Percentiles rank a stretch among this genome's conserved stretches.
Conservation (phyloP, 2,888 invertebrate genomes). For the Eupsilia transversa region DNA sequence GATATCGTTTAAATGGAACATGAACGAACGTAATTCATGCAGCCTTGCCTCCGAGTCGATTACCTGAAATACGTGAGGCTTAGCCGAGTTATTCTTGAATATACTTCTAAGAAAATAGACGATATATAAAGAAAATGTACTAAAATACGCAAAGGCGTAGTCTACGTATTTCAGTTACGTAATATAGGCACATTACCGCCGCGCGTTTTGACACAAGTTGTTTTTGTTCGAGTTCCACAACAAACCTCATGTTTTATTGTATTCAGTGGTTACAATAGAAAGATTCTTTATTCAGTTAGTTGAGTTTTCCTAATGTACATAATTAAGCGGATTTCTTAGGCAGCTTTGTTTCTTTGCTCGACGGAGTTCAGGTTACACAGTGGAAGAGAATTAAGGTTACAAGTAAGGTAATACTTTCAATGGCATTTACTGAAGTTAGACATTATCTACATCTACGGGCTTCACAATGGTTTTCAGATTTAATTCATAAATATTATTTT, state of each 20-base stretch:
- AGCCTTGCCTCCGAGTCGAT: slow-evolving; percentile 47
- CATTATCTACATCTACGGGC: neutral
- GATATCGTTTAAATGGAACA: slow-evolving; percentile 63
- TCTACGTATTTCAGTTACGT: slow-evolving; percentile 31
- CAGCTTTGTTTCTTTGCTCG: slow-evolving; percentile 53
- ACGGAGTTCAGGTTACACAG: slow-evolving; percentile 34
- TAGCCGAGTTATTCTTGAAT: slow-evolving; percentile 7
- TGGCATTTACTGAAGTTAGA: neutral
- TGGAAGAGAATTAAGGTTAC: slow-evolving; percentile 30
- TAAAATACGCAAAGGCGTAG: slow-evolving; percentile 18
- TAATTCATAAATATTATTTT: neutral
- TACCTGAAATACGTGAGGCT: slow-evolving; percentile 48
- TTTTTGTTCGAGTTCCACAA: slow-evolving; percentile 51
- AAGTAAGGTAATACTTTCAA: slow-evolving; percentile 21
- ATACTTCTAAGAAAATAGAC: slow-evolving; percentile 17
- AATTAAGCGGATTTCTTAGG: slow-evolving; percentile 53
- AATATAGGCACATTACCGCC: slow-evolving; percentile 30
- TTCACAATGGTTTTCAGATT: neutral
- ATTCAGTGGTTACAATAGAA: slow-evolving; percentile 57
- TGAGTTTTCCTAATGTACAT: slow-evolving; percentile 59
- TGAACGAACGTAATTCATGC: slow-evolving; percentile 55
- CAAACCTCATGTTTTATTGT: slow-evolving; percentile 50
- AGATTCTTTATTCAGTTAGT: slow-evolving; percentile 59
- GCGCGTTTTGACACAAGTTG: slow-evolving; percentile 44
- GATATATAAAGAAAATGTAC: slow-evolving; percentile 1